Evolutionary conservation across 2,113 vertebrate genomes (phyloP), one percentile per base, ranked within the genome.

Genomic region (Austrofundulus limnaeus): DNA sequence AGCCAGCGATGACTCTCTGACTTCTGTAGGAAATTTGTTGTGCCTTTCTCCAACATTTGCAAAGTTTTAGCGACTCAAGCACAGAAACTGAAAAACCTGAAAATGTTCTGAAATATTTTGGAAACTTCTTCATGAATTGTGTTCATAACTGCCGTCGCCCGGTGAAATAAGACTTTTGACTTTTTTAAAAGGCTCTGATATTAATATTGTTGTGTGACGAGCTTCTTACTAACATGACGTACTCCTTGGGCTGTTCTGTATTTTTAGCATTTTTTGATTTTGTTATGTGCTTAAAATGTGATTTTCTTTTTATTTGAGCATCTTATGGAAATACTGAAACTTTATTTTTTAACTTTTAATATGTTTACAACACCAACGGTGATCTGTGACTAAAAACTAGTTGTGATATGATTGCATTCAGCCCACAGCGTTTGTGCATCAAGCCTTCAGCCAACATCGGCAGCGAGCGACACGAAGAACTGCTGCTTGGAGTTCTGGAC

Each of bases 141-240:
- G 5, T 34, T 9, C 31, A 34, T 9, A 34, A n/a, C n/a, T n/a
- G 31, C 1, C 8, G 31, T 34, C 5, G 31, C 31, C 31, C 31
- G 2, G 31, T 10, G 31, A 34, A 9, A 34, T 2, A 34, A 34
- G 31, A 1, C 31, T 34, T 34, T 70, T 66, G 69, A 67, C 48
- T 70, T 75, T 87, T 86, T 57, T 20, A 68, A 83, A 55, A 53
- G 74, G n/a, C n/a, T 20, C 75, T 80, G 66, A 77, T 83, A 68
- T 84, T 61, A 80, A 70, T 87, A 85, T 84, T 89, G 82, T 88
- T 74, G 81, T 86, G 80, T 85, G 82, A 77, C 67, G 52, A 84
- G 84, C 84, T 89, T 85, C 77, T 83, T 8, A 75, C 69, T 85
- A 86, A 88, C 82, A 80, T 78, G 59, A 73, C 5, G 72, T 79